phyloP scores from a whole-genome alignment of 2,888 invertebrate species.

The Bimastos eiseni region DNA sequence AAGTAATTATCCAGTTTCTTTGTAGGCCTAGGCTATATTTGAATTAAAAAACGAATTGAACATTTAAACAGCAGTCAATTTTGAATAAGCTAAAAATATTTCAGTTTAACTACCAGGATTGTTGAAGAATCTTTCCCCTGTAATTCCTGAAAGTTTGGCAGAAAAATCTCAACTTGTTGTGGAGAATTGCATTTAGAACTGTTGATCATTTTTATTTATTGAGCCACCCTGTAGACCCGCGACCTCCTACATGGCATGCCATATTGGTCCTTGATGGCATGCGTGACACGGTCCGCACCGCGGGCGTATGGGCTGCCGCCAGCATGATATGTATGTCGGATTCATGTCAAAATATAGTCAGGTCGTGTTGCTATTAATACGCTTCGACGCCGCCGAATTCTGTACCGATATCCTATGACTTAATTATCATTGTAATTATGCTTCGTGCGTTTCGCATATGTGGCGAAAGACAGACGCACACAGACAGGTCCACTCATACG shows the following conservation, averaged over 20 bases:
- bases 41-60: too few relatives aligned
- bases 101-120: too few relatives aligned
- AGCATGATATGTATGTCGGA: background rate
- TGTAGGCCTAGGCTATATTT: too few relatives aligned
- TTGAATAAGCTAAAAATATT: too few relatives aligned
- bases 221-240: background rate
- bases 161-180: too few relatives aligned
- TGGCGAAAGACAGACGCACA: background rate
- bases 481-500: background rate
- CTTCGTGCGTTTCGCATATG: background rate
- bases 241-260: background rate
- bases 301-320: background rate
- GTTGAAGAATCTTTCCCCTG: too few relatives aligned
- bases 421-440: slow-evolving; percentile 20
- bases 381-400: background rate
- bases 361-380: background rate
- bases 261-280: too few relatives aligned
- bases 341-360: background rate
- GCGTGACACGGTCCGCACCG: background rate
- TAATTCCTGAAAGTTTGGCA: too few relatives aligned
- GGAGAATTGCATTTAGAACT: too few relatives aligned
- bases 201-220: too few relatives aligned
- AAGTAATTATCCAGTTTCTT: too few relatives aligned
- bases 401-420: slow-evolving; percentile 9
- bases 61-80: too few relatives aligned